These are phyloP conservation scores for Hippocampus zosterae DNA, from an alignment of 2,113 vertebrate genomes.

Conservation along the genomic window DNA sequence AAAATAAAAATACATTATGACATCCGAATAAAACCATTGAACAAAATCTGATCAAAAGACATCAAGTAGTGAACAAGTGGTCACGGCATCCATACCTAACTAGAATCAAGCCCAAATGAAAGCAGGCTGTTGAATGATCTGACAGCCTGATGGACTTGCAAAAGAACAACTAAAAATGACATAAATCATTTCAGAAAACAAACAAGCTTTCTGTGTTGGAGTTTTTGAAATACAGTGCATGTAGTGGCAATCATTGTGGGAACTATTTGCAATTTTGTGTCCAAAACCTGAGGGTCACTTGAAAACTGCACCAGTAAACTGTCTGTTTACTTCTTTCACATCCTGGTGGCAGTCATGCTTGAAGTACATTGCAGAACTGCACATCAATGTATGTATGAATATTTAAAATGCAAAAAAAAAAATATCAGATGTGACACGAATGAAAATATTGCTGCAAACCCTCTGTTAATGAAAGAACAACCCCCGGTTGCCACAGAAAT, in stretches of 20 bases:
- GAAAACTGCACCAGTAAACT: not conserved
- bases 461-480: no score
- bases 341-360: not conserved
- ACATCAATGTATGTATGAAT: slow-evolving; percentile 17
- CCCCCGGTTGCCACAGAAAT: no score
- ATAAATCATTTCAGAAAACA: slow-evolving; percentile 56
- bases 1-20: not conserved
- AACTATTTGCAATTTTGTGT: slow-evolving; percentile 6
- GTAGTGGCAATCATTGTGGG: slow-evolving; percentile 16
- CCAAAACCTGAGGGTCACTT: not conserved
- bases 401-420: slow-evolving; percentile 28
- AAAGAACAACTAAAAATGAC: slow-evolving; percentile 35
- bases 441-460: no score
- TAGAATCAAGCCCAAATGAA: slow-evolving; percentile 11
- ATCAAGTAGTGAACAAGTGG: not conserved
- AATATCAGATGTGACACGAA: slow-evolving; percentile 7
- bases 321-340: not conserved
- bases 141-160: slow-evolving; percentile 41
- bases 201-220: slow-evolving; percentile 30
- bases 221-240: slow-evolving; percentile 21
- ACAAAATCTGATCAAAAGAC: slow-evolving; percentile 17
- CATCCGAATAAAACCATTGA: not conserved
- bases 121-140: slow-evolving; percentile 27
- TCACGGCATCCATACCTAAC: slow-evolving; percentile 11
- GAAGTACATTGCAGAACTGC: not conserved